Evolutionary conservation across 2,113 vertebrate species (phyloP).

Genomic region (Nibea albiflora): DNA sequence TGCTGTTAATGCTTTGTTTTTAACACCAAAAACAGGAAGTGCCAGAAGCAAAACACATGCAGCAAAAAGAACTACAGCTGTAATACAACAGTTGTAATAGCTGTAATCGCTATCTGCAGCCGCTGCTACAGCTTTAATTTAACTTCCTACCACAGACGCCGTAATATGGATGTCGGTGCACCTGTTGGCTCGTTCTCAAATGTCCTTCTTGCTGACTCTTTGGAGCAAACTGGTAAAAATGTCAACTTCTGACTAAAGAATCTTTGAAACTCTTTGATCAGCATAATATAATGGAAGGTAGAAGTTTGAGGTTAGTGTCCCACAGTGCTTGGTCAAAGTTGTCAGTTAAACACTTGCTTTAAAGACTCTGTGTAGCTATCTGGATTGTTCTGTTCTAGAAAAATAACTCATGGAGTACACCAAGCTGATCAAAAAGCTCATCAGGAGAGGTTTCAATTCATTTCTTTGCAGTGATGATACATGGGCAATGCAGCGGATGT

Average conservation of each 20-base stretch:
- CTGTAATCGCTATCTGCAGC: background rate
- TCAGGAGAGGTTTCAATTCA: background rate
- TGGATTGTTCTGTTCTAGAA: background rate
- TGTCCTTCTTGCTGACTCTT: constrained; percentile 29
- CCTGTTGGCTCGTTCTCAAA: background rate
- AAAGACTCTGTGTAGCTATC: background rate
- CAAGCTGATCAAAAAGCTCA: constrained; percentile 13
- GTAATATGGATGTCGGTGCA: background rate
- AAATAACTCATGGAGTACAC: background rate
- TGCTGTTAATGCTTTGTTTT: constrained; percentile 21
- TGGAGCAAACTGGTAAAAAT: background rate
- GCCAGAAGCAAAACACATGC: constrained; percentile 23
- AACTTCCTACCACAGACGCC: background rate
- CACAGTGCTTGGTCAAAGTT: background rate
- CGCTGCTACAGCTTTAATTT: background rate
- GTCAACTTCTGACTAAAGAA: background rate
- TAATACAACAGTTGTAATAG: constrained; percentile 16
- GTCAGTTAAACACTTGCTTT: background rate
- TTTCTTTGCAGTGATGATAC: constrained; percentile 15
- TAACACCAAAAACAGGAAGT: constrained; percentile 47
- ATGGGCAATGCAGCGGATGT: background rate
- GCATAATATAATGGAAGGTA: background rate
- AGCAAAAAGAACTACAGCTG: constrained; percentile 15
- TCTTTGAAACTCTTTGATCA: background rate
- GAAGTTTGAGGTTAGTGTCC: background rate